phyloP scores from a whole-genome alignment of 2,113 vertebrate genomes.

The Gadus macrocephalus region DNA sequence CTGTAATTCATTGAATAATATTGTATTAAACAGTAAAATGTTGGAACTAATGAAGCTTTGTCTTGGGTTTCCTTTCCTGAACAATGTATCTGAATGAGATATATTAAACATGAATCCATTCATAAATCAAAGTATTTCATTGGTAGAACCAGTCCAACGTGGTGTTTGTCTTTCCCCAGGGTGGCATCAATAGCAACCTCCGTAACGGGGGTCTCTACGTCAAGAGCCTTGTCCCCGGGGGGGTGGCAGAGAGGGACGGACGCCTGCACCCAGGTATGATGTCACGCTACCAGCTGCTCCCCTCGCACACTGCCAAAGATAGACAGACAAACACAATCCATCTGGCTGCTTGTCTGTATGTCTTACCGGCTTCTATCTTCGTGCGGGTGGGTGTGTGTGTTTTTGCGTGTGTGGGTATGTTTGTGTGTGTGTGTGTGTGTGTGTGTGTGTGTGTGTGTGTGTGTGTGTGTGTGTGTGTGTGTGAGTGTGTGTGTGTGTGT shows the following conservation, averaged over 20 bases:
- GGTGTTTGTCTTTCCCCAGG: slow-evolving; percentile 56
- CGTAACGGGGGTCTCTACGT: slow-evolving; percentile 79
- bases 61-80: too few relatives aligned
- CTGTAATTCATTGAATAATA: too few relatives aligned
- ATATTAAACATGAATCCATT: too few relatives aligned
- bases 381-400: neutral
- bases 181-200: slow-evolving; percentile 74
- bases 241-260: slow-evolving; percentile 80
- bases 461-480: neutral
- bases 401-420: neutral
- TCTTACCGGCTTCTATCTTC: neutral
- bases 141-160: too few relatives aligned
- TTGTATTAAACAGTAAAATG: too few relatives aligned
- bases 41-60: too few relatives aligned
- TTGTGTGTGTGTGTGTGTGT: slow-evolving; percentile 3
- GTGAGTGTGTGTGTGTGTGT: neutral
- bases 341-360: neutral
- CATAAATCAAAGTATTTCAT: too few relatives aligned
- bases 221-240: slow-evolving; percentile 78
- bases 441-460: neutral
- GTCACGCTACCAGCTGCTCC: neutral
- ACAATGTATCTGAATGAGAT: too few relatives aligned
- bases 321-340: neutral
- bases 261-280: slow-evolving; percentile 75
- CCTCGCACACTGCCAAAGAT: neutral